A percentile compares a stretch with the other conserved stretches of the same genome.
These are phyloP conservation scores for Galeopsomyia nigrocyanea DNA, from an alignment of 2,888 invertebrate genomes.

Conservation along the genomic window DNA sequence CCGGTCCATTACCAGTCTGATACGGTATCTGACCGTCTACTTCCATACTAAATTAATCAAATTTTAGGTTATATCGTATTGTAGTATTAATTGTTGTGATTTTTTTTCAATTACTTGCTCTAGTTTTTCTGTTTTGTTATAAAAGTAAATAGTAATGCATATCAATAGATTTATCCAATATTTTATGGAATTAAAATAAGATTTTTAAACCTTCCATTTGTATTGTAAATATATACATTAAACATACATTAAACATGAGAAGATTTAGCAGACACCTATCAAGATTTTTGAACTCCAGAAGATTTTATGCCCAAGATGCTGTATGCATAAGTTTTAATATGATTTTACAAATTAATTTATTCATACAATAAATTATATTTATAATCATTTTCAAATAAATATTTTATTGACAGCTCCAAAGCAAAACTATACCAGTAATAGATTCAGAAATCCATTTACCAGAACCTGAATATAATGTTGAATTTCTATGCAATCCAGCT, in stretches of 20 bases:
- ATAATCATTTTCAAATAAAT: neutral
- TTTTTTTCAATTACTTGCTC: too few species aligned
- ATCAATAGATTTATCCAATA: too few species aligned
- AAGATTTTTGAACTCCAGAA: constrained; percentile 42
- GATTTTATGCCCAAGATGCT: constrained; percentile 44
- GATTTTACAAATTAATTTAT: constrained; percentile 6
- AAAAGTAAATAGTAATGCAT: too few species aligned
- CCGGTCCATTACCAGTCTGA: too few species aligned
- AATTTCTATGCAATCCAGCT: constrained; percentile 75
- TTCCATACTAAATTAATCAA: too few species aligned
- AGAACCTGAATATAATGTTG: constrained; percentile 72
- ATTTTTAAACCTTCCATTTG: neutral
- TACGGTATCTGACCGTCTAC: too few species aligned
- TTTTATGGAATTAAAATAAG: too few species aligned
- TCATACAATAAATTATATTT: neutral
- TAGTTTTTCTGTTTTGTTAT: too few species aligned
- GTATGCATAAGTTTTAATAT: constrained; percentile 16
- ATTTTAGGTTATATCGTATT: too few species aligned
- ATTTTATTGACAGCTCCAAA: constrained; percentile 43
- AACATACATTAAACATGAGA: constrained; percentile 44
- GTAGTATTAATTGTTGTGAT: too few species aligned
- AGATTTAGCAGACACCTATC: constrained; percentile 40
- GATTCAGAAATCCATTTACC: constrained; percentile 54
- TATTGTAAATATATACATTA: constrained; percentile 9
- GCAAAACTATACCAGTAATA: constrained; percentile 34